Evolutionary conservation across 1,140 invertebrate species (phyloP).

Genomic region (Oreohelix idahoensis): DNA sequence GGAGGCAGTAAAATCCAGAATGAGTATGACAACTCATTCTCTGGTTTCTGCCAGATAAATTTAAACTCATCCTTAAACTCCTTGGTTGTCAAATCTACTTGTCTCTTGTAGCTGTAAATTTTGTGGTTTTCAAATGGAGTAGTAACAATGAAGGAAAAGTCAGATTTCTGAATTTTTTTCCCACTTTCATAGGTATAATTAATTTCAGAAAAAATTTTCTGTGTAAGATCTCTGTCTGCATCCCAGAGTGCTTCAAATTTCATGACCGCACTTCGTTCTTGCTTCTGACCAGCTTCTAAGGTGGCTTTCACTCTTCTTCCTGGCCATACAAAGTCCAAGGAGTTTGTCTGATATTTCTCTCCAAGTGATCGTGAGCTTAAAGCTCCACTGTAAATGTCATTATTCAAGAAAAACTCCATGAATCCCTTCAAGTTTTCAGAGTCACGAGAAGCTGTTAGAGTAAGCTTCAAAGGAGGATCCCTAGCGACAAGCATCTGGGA

Average conservation of each 20-base stretch:
- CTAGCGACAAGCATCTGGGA: conserved; percentile 14
- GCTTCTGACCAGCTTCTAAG: conserved; percentile 20
- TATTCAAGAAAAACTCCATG: not conserved
- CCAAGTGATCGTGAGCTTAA: not conserved
- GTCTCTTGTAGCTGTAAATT: not conserved
- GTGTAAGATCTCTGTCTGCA: conserved; percentile 31
- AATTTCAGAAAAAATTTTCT: conserved; percentile 21
- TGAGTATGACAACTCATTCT: conserved; percentile 23
- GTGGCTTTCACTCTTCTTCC: conserved; percentile 23
- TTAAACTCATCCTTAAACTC: conserved; percentile 24
- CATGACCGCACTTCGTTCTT: conserved; percentile 4
- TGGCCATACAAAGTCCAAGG: conserved; percentile 25
- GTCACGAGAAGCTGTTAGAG: not conserved
- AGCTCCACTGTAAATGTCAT: conserved; percentile 43
- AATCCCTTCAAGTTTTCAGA: not conserved
- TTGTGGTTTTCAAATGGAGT: conserved; percentile 32
- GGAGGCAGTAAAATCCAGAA: not conserved
- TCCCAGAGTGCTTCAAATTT: conserved; percentile 35
- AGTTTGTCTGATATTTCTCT: not conserved
- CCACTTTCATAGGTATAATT: not conserved
- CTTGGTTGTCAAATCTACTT: not conserved
- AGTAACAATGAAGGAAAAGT: not conserved
- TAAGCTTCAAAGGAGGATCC: not conserved
- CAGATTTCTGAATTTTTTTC: not conserved
- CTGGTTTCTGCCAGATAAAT: conserved; percentile 10